Evolutionary conservation across 2,888 invertebrate species (phyloP).

Genomic region (Apoda limacodes): DNA sequence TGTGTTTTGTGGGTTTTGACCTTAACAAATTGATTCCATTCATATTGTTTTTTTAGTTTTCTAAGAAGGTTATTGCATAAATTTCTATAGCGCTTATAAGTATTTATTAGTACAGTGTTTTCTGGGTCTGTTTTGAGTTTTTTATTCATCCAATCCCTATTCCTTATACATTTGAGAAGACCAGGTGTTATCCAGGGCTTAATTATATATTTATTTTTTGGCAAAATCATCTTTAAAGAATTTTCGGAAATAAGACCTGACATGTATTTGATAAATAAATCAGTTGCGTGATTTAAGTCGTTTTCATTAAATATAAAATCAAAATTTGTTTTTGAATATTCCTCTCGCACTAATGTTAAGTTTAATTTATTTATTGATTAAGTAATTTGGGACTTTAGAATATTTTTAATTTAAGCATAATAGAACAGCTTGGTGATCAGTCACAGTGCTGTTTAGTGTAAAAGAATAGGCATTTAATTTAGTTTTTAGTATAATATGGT

Average conservation of each 20-base stretch:
- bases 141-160: conserved; percentile 2
- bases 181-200: conserved; percentile 8
- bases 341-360: neutral
- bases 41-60: conserved; percentile 12
- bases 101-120: conserved; percentile 1
- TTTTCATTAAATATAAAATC: neutral
- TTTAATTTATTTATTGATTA: neutral
- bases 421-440: conserved; percentile 2
- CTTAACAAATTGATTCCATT: neutral
- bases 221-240: conserved; percentile 2
- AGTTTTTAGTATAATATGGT: conserved; percentile 6
- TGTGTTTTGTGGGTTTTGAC: neutral
- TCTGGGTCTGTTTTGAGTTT: neutral
- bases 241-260: neutral
- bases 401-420: neutral
- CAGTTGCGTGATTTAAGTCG: conserved; percentile 1
- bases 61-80: conserved; percentile 15
- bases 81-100: conserved; percentile 10
- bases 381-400: neutral
- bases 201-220: conserved; percentile 1
- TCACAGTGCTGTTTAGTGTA: neutral
- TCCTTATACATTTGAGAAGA: conserved; percentile 2
- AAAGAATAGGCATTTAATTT: neutral
- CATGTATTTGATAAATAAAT: conserved; percentile 1
- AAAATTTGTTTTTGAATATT: neutral